Evolutionary conservation across 2,113 vertebrate species (phyloP).

Genomic region (Columbina picui): DNA sequence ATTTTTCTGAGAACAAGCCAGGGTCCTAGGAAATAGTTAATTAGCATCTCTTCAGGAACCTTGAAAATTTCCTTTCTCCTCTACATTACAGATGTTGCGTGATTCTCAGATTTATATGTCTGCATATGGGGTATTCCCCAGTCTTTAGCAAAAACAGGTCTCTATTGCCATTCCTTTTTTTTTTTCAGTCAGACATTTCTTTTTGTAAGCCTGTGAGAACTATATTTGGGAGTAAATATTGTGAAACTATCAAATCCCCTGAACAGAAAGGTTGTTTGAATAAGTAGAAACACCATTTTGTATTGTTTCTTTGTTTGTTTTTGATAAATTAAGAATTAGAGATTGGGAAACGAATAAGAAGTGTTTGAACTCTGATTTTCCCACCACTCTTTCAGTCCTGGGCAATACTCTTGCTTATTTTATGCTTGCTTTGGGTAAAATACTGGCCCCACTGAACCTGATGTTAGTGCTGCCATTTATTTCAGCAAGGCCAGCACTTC

Average conservation of each 20-base stretch:
- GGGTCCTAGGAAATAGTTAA: constrained; percentile 8
- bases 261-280: not conserved
- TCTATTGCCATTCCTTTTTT: not conserved
- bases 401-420: not conserved
- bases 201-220: not conserved
- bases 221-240: not conserved
- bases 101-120: not conserved
- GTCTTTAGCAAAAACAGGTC: not conserved
- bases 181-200: not conserved
- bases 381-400: not conserved
- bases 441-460: not conserved
- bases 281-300: not conserved
- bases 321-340: not conserved
- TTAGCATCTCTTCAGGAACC: not conserved
- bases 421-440: not conserved
- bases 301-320: not conserved
- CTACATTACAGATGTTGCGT: not conserved
- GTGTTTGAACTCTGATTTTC: not conserved
- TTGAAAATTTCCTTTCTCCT: not conserved
- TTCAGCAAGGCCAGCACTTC: not conserved
- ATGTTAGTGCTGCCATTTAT: not conserved
- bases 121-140: not conserved
- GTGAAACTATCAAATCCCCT: not conserved
- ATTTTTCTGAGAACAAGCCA: not conserved
- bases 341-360: not conserved